Evolutionary conservation across 2,797 vertebrate species (phyloP).

Genomic region (Sphenodon punctatus): DNA sequence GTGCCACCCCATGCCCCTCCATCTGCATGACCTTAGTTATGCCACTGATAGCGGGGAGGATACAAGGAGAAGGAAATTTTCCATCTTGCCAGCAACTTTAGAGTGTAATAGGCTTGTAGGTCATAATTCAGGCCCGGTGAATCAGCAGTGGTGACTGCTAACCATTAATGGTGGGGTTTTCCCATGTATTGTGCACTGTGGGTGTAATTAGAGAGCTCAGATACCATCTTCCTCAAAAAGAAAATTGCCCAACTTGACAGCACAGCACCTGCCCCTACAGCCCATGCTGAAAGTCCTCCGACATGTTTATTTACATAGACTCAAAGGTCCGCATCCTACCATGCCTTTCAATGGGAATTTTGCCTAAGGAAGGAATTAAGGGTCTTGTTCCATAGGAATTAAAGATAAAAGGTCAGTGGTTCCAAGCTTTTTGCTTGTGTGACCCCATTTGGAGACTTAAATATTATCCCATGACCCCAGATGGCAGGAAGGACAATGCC

Average conservation of each 20-base stretch:
- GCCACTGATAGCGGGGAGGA: background rate
- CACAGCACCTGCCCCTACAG: background rate
- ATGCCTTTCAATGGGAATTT: background rate
- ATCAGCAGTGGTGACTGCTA: slow-evolving; percentile 10
- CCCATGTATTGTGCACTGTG: background rate
- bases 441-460: too few species aligned
- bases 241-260: slow-evolving; percentile 19
- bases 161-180: slow-evolving; percentile 50
- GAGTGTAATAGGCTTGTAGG: slow-evolving; percentile 23
- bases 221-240: slow-evolving; percentile 46
- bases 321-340: background rate
- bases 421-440: too few species aligned
- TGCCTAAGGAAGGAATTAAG: background rate
- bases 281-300: slow-evolving; percentile 24
- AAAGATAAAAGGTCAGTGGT: too few species aligned
- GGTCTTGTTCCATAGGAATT: background rate
- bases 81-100: background rate
- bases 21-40: too few species aligned
- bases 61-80: background rate
- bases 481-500: too few species aligned
- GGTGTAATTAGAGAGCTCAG: slow-evolving; percentile 56
- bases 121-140: slow-evolving; percentile 22
- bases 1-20: too few species aligned
- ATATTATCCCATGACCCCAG: too few species aligned
- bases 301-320: background rate